phyloP scores from a whole-genome alignment of 2,113 vertebrate genomes.

The Phasianus colchicus region DNA sequence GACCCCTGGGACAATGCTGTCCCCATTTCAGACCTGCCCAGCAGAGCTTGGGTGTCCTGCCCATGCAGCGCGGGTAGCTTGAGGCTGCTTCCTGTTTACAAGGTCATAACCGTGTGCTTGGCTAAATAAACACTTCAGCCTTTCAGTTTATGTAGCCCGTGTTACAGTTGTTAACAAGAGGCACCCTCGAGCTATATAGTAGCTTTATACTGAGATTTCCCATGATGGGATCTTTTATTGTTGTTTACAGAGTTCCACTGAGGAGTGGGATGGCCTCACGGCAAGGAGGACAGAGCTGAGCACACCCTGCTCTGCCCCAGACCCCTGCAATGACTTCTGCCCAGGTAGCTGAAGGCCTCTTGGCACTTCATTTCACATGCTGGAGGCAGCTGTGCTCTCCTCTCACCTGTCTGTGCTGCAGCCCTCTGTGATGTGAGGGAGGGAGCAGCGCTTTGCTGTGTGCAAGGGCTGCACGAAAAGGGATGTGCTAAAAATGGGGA shows the following conservation, averaged over 20 bases:
- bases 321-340: background rate
- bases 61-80: background rate
- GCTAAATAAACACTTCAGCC: background rate
- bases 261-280: background rate
- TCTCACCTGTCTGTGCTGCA: background rate
- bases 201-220: background rate
- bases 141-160: background rate
- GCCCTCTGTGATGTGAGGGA: background rate
- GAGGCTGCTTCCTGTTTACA: constrained; percentile 1
- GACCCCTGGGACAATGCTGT: background rate
- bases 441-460: background rate
- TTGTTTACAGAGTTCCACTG: background rate
- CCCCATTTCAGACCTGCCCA: background rate
- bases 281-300: background rate
- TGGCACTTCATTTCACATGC: background rate
- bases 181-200: background rate
- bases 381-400: background rate
- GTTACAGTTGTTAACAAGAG: background rate
- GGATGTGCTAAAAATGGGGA: background rate
- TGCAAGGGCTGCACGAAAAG: background rate
- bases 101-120: constrained; percentile 11
- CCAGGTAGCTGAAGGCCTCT: background rate
- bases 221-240: background rate
- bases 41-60: background rate
- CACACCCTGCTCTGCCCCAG: fast-evolving